Evolutionary conservation across 2,797 vertebrate species (phyloP), one percentile per base, ranked within the genome.

Genomic region (Mus caroli): DNA sequence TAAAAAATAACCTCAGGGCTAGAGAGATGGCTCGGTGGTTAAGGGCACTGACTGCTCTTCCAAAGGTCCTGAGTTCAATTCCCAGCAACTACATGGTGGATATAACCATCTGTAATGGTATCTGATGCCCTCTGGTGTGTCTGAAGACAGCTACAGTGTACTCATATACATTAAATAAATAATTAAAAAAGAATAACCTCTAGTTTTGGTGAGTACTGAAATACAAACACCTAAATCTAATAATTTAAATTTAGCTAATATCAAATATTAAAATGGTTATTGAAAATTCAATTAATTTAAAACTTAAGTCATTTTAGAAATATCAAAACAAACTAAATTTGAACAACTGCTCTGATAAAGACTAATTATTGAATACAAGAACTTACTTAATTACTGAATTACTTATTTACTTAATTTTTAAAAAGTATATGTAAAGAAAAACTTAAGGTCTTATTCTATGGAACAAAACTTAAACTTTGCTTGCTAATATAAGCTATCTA

Each of bases 231-330:
- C 54, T 92, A 90, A 90, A 26, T 28, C 62, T 43, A 7, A 82
- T n/a, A 60, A 37, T 77, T 79, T 88, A 76, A 60, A 60, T 58
- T 37, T 87, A 87, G 15, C 6, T 85, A 73, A 90, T 95, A 50
- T 40, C 15, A 89, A 87, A 50, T 79, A 83, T 11, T 88, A 19
- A 64, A 93, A 88, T 31, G 46, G 62, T 76, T 62, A 73, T 28
- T 71, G 13, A 54, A 54, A 71, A 19, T 73, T n/a, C 52, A 52
- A 86, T 20, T 76, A 56, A 54, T 76, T 78, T 40, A n/a, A 93
- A 91, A 88, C 31, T 31, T 40, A 64, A 80, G 64, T 71, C 84
- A 83, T 82, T 96, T 96, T 88, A 10, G 14, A 94, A 92, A 28
- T 54, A 60, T 20, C 69, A 24, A 50, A 90, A 62, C 13, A 94